Evolutionary conservation across 2,113 vertebrate genomes (phyloP).

Genomic region (Turdus rufiventris): DNA sequence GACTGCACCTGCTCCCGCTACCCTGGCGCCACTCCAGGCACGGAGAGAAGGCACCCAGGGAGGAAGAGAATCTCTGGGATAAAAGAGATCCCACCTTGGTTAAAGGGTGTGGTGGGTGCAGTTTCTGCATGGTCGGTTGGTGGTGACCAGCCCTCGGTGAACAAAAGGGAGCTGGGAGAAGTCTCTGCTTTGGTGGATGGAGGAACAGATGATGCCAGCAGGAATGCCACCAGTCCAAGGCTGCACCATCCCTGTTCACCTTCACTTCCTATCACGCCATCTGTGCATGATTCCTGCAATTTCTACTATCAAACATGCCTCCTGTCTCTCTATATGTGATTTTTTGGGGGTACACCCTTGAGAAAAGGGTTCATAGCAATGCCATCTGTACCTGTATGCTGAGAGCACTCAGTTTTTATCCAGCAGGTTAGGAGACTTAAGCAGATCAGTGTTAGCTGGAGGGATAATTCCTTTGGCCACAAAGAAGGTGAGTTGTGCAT

Average conservation of each 20-base stretch:
- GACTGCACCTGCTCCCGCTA: not conserved
- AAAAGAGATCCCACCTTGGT: not conserved
- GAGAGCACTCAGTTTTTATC: not conserved
- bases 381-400: accelerated
- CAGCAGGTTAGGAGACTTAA: not conserved
- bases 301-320: not conserved
- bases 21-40: not conserved
- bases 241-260: not conserved
- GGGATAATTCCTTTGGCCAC: not conserved
- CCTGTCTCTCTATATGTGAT: not conserved
- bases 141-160: not conserved
- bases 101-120: not conserved
- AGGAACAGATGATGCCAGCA: not conserved
- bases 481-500: not conserved
- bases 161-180: not conserved
- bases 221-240: not conserved
- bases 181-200: not conserved
- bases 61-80: not conserved
- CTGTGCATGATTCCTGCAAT: accelerated
- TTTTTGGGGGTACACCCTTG: not conserved
- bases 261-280: not conserved
- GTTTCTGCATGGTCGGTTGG: not conserved
- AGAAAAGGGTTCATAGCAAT: not conserved
- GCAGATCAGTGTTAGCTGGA: not conserved
- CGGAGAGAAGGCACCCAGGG: not conserved